phyloP scores from a whole-genome alignment of 2,113 vertebrate genomes.

The Otolemur garnettii region DNA sequence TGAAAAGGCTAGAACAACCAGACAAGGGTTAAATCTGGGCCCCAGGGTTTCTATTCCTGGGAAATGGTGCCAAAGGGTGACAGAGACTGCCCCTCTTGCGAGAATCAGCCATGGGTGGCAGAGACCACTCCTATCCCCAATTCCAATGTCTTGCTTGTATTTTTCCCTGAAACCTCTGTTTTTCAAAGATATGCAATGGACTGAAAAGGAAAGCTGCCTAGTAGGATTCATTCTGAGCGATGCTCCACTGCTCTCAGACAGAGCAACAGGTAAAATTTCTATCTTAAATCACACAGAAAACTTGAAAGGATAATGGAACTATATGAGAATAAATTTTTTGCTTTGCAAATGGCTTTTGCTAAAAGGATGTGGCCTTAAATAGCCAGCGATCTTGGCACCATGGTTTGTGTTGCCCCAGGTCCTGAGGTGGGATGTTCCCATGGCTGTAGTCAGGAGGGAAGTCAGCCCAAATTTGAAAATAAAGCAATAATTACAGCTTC shows the following conservation, averaged over 20 bases:
- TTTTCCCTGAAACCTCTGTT: neutral
- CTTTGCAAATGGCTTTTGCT: neutral
- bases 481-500: neutral
- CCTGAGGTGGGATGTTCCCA: neutral
- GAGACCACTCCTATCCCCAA: neutral
- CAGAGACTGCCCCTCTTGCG: fast-evolving
- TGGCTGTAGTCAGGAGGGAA: no score
- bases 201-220: neutral
- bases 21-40: neutral
- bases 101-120: neutral
- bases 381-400: neutral
- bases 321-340: neutral
- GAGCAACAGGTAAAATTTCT: neutral
- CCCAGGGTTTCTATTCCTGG: fast-evolving
- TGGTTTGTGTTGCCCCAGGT: neutral
- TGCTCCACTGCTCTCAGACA: neutral
- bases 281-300: constrained; percentile 20
- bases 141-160: neutral
- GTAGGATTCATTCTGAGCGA: neutral
- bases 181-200: neutral
- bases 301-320: neutral
- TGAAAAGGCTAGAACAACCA: neutral
- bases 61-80: neutral
- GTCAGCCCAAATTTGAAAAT: neutral
- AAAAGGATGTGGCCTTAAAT: neutral